Evolutionary conservation across 2,888 invertebrate genomes (phyloP), one percentile per base, ranked within the genome.

Genomic region (Melangyna quadrimaculata): DNA sequence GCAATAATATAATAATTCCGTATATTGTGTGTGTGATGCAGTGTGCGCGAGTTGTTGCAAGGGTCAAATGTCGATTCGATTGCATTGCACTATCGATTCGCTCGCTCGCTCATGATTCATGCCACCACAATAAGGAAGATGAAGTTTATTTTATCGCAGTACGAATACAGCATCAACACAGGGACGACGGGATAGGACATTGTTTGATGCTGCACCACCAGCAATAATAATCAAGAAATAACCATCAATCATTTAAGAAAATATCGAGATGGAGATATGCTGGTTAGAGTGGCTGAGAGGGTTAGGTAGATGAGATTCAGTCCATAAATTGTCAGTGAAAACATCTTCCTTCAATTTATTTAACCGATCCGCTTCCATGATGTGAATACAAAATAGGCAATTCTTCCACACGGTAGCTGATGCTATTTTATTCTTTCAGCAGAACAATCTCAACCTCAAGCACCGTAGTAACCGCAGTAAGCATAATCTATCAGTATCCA

Each of bases 141-240:
- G 35, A 35, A 22, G 35, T 45, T 24, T 40, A 17, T 63, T 63
- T 40, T 22, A 61, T 37, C 22, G 61, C 22, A 10, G 3, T 3
- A 7, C 40, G 71, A 75, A 71, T 59, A 78, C 9, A 19, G 19
- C 3, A 37, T 27, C 32, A 32, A 10, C 14, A 17, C 55, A 84
- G 84, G 84, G 84, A 79, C 67, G 40, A 40, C 37, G 59, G 43
- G 3, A 2, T 9, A 17, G 4, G 17, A 8, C 3, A 10, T 9
- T 51, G 48, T 12, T 32, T 12, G 2, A 22, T 19, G 19, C 37
- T 29, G 2, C 27, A 48, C 74, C 71, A 84, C n/a, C n/a, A n/a
- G n/a, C n/a, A n/a, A n/a, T n/a, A n/a, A n/a, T 81, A 81, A 81
- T 78, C 81, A 86, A 86, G 80, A 81, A 86, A 81, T 80, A 78